Evolutionary conservation across 1,140 invertebrate species (phyloP).

Genomic region (Helicoverpa zea): DNA sequence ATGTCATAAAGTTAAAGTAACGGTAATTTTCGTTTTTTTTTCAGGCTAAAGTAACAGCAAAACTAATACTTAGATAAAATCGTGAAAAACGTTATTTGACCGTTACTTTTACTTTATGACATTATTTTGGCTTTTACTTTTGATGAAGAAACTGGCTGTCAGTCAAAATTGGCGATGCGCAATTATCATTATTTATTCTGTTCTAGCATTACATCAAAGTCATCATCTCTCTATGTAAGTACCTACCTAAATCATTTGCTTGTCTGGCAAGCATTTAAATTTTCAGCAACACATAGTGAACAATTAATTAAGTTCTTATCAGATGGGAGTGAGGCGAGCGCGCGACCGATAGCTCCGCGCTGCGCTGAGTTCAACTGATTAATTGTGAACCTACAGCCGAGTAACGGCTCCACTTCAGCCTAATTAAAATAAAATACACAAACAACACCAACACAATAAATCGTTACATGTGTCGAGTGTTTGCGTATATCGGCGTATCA

Average conservation of each 20-base stretch:
- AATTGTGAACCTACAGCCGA: constrained; percentile 15
- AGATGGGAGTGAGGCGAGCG: constrained; percentile 33
- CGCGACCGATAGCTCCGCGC: not conserved
- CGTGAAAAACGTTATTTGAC: no score
- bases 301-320: constrained; percentile 40
- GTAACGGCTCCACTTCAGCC: not conserved
- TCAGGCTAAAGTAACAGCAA: no score
- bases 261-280: constrained; percentile 12
- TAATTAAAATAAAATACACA: constrained; percentile 26
- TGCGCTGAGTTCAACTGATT: constrained; percentile 15
- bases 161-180: not conserved
- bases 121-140: no score
- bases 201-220: not conserved
- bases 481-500: constrained; percentile 16
- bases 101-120: no score
- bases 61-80: no score
- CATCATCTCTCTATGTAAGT: not conserved
- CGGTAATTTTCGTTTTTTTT: no score
- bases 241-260: constrained; percentile 2
- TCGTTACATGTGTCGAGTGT: not conserved
- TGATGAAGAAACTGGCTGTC: no score
- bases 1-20: no score
- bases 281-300: constrained; percentile 29
- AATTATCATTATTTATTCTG: not conserved
- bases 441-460: not conserved